Percentiles rank a stretch among this genome's conserved stretches.
phyloP scores from a whole-genome alignment of 2,888 invertebrate species.

The Palloptera scutellata region DNA sequence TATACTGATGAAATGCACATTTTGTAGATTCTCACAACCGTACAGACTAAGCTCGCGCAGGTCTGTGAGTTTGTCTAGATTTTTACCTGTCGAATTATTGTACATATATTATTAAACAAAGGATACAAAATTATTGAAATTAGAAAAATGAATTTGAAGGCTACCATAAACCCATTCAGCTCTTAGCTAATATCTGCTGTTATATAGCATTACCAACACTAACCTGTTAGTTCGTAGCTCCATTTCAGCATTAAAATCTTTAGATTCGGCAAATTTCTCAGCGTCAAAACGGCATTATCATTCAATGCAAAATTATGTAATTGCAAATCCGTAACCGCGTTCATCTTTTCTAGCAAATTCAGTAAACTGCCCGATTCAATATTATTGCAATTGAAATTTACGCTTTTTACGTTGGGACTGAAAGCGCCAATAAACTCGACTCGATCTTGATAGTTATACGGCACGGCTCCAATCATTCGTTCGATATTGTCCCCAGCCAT shows the following conservation, averaged over 20 bases:
- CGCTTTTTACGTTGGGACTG: constrained; percentile 25
- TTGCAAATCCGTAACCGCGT: constrained; percentile 22
- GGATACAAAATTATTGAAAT: no score
- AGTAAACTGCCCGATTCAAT: constrained; percentile 24
- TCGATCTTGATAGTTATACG: constrained; percentile 34
- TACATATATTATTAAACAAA: no score
- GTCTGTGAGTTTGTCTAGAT: constrained; percentile 21
- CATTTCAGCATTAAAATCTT: constrained; percentile 21
- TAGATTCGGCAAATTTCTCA: constrained; percentile 33
- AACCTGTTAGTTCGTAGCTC: constrained; percentile 34
- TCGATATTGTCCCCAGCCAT: constrained; percentile 32
- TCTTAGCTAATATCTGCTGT: neutral
- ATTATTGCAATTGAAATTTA: constrained; percentile 27
- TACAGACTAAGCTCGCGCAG: constrained; percentile 21
- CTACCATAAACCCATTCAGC: no score
- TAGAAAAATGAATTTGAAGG: no score
- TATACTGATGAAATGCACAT: constrained; percentile 23
- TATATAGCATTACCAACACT: neutral
- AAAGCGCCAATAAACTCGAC: constrained; percentile 32
- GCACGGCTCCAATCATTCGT: constrained; percentile 28
- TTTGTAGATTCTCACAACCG: constrained; percentile 25
- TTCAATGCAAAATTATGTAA: constrained; percentile 30
- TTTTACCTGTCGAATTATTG: constrained; percentile 18
- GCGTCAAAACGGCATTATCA: constrained; percentile 25
- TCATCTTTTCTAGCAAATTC: constrained; percentile 24